Conservation (phyloP, 2,888 invertebrate species). For the Dascillus cervinus region DNA sequence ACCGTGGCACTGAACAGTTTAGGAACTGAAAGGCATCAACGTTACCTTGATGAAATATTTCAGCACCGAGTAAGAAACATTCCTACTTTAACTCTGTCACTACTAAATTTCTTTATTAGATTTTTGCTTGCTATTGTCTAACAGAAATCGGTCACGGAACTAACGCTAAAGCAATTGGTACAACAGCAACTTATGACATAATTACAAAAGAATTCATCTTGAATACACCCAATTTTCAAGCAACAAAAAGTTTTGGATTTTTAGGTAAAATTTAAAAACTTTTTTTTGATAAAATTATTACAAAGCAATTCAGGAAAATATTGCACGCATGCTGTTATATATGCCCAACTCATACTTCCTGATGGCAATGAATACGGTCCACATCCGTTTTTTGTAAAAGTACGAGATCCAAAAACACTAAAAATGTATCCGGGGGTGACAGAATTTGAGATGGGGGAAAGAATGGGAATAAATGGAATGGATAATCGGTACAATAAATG, state of each 20-base stretch:
- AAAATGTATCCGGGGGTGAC: constrained; percentile 74
- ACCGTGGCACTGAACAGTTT: too few species aligned
- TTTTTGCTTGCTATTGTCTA: constrained; percentile 75
- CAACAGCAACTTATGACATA: constrained; percentile 81
- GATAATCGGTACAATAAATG: constrained; percentile 92
- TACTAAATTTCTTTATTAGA: constrained; percentile 38
- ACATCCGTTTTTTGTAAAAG: constrained; percentile 82
- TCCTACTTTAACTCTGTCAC: neutral
- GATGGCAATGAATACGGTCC: constrained; percentile 75
- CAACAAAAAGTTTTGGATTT: constrained; percentile 94
- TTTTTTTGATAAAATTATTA: too few species aligned
- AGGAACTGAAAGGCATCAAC: constrained; percentile 66
- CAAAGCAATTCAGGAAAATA: constrained; percentile 74
- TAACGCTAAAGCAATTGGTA: constrained; percentile 85
- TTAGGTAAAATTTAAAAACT: too few species aligned
- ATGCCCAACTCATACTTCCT: constrained; percentile 81
- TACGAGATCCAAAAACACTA: constrained; percentile 70
- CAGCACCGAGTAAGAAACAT: constrained; percentile 57
- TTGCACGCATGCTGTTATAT: constrained; percentile 78
- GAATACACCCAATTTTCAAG: constrained; percentile 88
- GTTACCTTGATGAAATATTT: constrained; percentile 62
- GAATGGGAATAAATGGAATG: constrained; percentile 83
- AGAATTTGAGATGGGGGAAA: constrained; percentile 89
- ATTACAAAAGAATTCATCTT: constrained; percentile 72
- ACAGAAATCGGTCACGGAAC: constrained; percentile 95